These are phyloP conservation scores for Willisornis vidua DNA, from an alignment of 2,113 vertebrate species.

Conservation along the genomic window DNA sequence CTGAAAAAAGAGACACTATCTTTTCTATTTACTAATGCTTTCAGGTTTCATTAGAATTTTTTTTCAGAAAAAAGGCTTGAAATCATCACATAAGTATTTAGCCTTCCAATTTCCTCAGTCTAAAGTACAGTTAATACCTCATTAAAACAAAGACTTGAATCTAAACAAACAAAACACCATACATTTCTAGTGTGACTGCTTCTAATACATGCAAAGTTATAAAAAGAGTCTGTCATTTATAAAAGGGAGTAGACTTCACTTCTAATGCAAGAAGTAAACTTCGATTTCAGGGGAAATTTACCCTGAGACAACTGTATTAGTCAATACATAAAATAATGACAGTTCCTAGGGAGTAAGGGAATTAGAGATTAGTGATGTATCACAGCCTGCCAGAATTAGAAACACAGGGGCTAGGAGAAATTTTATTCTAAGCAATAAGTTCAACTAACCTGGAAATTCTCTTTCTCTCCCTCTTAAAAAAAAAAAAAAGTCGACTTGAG, in stretches of 20 bases:
- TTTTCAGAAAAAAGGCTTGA: not conserved
- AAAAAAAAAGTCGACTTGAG: not conserved
- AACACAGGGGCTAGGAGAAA: conserved; percentile 34
- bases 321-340: conserved; percentile 70
- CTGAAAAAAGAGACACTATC: not conserved
- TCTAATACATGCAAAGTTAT: conserved; percentile 18
- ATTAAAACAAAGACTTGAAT: not conserved
- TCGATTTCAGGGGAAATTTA: conserved; percentile 70
- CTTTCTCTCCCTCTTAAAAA: not conserved
- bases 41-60: not conserved
- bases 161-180: not conserved
- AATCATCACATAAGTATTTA: not conserved
- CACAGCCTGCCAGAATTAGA: conserved; percentile 53
- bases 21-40: not conserved
- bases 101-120: not conserved
- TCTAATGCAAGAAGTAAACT: conserved; percentile 60
- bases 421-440: conserved; percentile 46
- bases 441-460: conserved; percentile 30
- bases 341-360: conserved; percentile 63
- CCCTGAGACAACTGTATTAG: conserved; percentile 66
- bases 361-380: conserved; percentile 66
- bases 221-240: conserved; percentile 37
- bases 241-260: conserved; percentile 39
- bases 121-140: not conserved
- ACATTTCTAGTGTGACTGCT: not conserved